phyloP scores from a whole-genome alignment of 2,113 vertebrate species.

The Todiramphus saurophagus region DNA sequence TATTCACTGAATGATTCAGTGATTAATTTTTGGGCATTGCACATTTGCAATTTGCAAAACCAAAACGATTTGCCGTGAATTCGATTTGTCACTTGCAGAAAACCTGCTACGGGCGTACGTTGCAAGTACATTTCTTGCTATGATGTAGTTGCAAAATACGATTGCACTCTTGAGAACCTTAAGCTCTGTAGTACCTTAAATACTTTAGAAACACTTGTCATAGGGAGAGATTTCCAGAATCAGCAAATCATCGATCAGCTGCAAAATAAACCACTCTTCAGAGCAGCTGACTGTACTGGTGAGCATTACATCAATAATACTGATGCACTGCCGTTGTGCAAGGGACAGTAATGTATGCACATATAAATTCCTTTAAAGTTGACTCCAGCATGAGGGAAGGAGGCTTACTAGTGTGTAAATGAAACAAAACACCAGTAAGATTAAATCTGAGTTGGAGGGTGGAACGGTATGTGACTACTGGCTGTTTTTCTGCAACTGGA shows the following conservation, averaged over 20 bases:
- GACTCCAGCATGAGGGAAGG: neutral
- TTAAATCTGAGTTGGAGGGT: neutral
- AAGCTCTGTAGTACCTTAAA: constrained; percentile 25
- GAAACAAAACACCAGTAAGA: neutral
- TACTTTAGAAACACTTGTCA: constrained; percentile 55
- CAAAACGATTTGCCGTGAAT: neutral
- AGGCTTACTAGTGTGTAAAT: neutral
- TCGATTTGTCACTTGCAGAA: neutral
- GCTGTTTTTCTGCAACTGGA: constrained; percentile 3
- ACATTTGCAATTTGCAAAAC: neutral
- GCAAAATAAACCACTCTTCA: constrained; percentile 10
- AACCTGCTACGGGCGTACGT: neutral
- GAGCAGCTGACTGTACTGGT: neutral
- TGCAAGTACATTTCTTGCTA: neutral
- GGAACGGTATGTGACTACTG: neutral
- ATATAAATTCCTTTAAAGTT: neutral
- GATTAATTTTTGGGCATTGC: neutral
- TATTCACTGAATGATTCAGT: neutral
- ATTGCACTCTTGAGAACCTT: constrained; percentile 14
- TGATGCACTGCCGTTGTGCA: neutral
- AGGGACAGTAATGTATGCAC: neutral
- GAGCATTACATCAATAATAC: neutral
- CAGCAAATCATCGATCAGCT: constrained; percentile 20
- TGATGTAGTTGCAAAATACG: constrained; percentile 21
- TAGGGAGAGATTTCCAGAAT: constrained; percentile 34